These are phyloP conservation scores for Caenorhabditis briggsae DNA, from an alignment of 1,140 invertebrate genomes.

Conservation along the genomic window DNA sequence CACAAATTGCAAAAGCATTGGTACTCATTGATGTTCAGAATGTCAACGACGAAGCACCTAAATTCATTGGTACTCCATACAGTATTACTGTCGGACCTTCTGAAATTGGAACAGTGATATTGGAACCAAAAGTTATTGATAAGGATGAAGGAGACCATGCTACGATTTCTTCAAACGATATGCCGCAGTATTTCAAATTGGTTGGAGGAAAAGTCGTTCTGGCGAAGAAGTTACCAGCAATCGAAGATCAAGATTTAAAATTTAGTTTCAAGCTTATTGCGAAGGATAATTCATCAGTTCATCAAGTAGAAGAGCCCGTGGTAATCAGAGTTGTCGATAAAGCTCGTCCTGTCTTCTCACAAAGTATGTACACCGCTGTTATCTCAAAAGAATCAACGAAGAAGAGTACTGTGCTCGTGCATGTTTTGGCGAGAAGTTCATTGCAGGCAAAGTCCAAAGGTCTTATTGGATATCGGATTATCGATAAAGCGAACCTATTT, in stretches of 20 bases:
- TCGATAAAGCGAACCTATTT: background rate
- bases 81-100: conserved; percentile 40
- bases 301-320: conserved; percentile 53
- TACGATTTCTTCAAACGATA: background rate
- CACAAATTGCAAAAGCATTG: conserved; percentile 22
- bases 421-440: conserved; percentile 66
- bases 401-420: conserved; percentile 62
- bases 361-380: conserved; percentile 64
- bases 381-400: conserved; percentile 64
- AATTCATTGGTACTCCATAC: conserved; percentile 63
- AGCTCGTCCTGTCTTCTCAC: conserved; percentile 70
- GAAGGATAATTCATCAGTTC: background rate
- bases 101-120: background rate
- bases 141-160: conserved; percentile 31
- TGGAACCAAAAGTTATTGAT: conserved; percentile 30
- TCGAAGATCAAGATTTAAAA: conserved; percentile 18
- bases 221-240: conserved; percentile 17
- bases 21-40: conserved; percentile 70
- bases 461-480: conserved; percentile 66
- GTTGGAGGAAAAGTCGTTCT: conserved; percentile 41
- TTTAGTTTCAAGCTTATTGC: conserved; percentile 42
- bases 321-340: conserved; percentile 67
- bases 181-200: conserved; percentile 6
- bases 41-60: conserved; percentile 70
- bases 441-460: conserved; percentile 67